These are phyloP conservation scores for Girardinichthys multiradiatus DNA, from an alignment of 2,113 vertebrate genomes.

Conservation along the genomic window DNA sequence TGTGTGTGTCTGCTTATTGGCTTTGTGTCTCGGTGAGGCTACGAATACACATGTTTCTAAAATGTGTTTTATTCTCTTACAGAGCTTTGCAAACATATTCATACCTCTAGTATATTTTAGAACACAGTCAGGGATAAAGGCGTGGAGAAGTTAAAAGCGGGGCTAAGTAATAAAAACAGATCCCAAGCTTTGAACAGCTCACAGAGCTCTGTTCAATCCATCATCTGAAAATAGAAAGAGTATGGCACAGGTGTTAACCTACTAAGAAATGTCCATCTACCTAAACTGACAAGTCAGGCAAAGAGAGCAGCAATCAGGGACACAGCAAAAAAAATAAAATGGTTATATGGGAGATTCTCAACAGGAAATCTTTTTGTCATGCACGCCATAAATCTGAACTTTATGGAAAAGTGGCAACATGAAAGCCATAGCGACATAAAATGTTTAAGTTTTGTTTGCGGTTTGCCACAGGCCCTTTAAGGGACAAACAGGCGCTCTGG, in stretches of 20 bases:
- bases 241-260: too few species aligned
- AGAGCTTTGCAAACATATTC: too few species aligned
- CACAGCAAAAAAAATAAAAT: background rate
- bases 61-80: background rate
- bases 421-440: too few species aligned
- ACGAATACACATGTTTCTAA: background rate
- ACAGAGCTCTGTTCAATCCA: too few species aligned
- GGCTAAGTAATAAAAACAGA: too few species aligned
- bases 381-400: background rate
- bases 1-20: conserved; percentile 43
- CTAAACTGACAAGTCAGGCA: background rate
- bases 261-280: too few species aligned
- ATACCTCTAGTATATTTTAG: background rate
- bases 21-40: conserved; percentile 33
- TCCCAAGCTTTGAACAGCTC: too few species aligned
- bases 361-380: background rate
- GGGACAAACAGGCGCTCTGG: background rate
- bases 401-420: background rate
- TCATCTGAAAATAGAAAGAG: too few species aligned
- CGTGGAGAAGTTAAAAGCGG: background rate
- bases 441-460: too few species aligned
- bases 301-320: background rate
- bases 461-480: background rate
- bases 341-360: background rate
- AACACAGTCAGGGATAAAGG: background rate